These are phyloP conservation scores for Heterochromis multidens DNA, from an alignment of 2,113 vertebrate genomes.

Conservation along the genomic window DNA sequence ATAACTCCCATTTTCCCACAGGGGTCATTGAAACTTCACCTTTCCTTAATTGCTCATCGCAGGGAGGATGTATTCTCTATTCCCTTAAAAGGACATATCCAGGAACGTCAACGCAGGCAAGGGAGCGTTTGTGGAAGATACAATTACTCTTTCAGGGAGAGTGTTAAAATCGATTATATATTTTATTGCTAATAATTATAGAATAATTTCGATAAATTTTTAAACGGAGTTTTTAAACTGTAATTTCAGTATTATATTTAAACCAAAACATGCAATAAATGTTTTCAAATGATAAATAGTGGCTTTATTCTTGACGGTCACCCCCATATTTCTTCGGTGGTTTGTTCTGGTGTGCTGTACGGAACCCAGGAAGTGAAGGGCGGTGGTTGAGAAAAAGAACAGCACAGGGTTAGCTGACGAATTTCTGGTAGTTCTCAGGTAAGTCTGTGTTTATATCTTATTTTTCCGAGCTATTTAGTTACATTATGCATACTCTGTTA, in stretches of 20 bases:
- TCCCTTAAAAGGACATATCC: conserved; percentile 72
- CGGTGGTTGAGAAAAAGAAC: conserved; percentile 74
- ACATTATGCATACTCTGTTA: rapidly evolving
- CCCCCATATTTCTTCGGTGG: conserved; percentile 42
- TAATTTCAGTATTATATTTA: background rate
- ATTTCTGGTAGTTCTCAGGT: conserved; percentile 54
- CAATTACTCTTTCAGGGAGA: background rate
- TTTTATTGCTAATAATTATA: background rate
- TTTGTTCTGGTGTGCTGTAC: conserved; percentile 41
- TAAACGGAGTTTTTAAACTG: background rate
- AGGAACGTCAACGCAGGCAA: conserved; percentile 49
- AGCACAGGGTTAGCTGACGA: background rate
- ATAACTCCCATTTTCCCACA: background rate
- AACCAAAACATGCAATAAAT: background rate
- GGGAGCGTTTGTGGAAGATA: conserved; percentile 33
- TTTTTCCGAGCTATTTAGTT: background rate
- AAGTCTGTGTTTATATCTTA: background rate
- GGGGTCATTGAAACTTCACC: background rate
- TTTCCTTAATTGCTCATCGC: background rate
- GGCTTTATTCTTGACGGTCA: rapidly evolving
- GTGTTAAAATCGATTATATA: rapidly evolving
- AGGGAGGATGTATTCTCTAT: conserved; percentile 19
- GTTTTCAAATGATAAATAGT: background rate
- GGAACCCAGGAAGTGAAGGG: conserved; percentile 78
- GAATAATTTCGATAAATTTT: background rate